Evolutionary conservation across 1,140 invertebrate species (phyloP), one percentile per base, ranked within the genome.

Genomic region (Hylaeus anthracinus): DNA sequence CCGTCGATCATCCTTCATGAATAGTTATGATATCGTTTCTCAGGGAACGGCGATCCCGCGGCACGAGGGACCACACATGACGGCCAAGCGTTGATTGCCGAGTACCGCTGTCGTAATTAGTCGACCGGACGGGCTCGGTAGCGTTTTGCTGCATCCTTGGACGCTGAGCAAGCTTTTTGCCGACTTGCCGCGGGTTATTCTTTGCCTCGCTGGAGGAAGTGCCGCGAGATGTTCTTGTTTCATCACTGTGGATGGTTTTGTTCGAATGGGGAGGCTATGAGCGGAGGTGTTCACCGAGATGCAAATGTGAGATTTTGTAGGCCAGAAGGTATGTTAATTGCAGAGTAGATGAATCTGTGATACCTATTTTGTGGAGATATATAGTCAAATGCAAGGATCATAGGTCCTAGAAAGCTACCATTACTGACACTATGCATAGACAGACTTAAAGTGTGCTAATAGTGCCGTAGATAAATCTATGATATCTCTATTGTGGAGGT

Each of bases 21-120:
- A 86, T 81, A 86, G 70, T 83, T 83, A 86, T 86, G 63, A 65
- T 83, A 83, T 75, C 45, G 77, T 74, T 73, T 56, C 55, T 48
- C n/a, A 55, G 43, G 79, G 41, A 53, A 51, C 53, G 53, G 39
- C 26, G 64, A 79, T 79, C 41, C 45, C 45, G 73, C 73, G 72
- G n/a, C 26, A 15, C n/a, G 10, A 1, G 60, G 72, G 73, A 79
- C 79, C 79, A 80, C 79, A 80, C 79, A 80, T 69, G 72, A 12
- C 15, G 72, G 9, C 79, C 10, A 4, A 6, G 72, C 79, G 64
- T 69, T 80, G 72, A 80, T 80, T 80, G 64, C 56, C 15, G 79
- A 41, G 72, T 67, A 65, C 61, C 51, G 77, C 61, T 79, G 70
- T 65, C 58, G 77, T 79, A 79, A 79, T 79, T 79, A 79, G 77